Conservation (phyloP, 2,113 vertebrate species). For the Rutilus rutilus region DNA sequence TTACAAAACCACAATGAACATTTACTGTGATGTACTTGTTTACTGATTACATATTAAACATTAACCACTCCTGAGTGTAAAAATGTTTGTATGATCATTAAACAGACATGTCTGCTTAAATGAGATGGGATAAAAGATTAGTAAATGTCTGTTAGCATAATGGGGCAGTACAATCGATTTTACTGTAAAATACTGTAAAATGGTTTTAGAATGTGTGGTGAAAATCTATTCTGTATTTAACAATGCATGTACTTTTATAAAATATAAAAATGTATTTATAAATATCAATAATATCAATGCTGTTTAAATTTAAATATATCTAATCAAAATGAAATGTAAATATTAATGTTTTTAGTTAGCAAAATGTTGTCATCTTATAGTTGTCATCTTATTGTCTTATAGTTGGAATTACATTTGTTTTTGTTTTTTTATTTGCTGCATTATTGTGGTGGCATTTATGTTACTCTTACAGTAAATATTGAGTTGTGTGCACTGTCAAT, state of each 20-base stretch:
- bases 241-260: not conserved
- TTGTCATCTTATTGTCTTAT: not conserved
- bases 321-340: not conserved
- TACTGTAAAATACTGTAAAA: not conserved
- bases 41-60: conserved; percentile 17
- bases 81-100: conserved; percentile 31
- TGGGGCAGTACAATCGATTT: not conserved
- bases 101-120: conserved; percentile 2
- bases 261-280: not conserved
- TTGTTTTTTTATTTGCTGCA: too few relatives aligned
- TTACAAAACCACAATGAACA: not conserved
- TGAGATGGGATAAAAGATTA: not conserved
- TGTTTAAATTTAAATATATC: not conserved
- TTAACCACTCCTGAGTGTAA: not conserved
- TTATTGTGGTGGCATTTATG: not conserved
- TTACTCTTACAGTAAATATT: not conserved
- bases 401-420: not conserved
- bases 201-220: not conserved
- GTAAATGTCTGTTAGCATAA: not conserved
- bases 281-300: not conserved
- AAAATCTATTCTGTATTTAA: not conserved
- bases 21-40: conserved; percentile 26
- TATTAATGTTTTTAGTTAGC: not conserved
- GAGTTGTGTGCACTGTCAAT: not conserved
- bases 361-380: not conserved